phyloP scores from a whole-genome alignment of 1,140 invertebrate genomes.

The Ceratina australensis region DNA sequence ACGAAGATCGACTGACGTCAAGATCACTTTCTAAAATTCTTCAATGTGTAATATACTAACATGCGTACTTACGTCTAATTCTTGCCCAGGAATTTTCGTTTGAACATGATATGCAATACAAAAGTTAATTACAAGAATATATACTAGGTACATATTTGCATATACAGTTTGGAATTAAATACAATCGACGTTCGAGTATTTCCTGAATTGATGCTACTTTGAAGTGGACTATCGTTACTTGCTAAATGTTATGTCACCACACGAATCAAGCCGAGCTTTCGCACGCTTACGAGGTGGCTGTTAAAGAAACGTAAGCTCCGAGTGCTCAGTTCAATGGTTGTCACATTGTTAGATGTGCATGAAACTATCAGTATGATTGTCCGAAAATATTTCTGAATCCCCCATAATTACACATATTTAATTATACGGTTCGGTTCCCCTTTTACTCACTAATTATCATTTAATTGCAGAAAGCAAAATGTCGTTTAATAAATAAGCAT shows the following conservation, averaged over 20 bases:
- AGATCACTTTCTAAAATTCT: too few species aligned
- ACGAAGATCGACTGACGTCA: neutral
- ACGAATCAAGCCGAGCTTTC: slow-evolving; percentile 72
- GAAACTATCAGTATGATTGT: slow-evolving; percentile 37
- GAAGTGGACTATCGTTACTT: slow-evolving; percentile 17
- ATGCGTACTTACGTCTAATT: too few species aligned
- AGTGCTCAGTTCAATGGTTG: slow-evolving; percentile 52
- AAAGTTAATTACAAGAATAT: neutral
- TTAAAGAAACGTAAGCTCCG: slow-evolving; percentile 43
- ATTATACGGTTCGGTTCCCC: neutral
- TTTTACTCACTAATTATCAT: neutral
- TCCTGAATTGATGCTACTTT: too few species aligned
- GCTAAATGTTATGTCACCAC: slow-evolving; percentile 42
- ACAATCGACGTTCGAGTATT: too few species aligned
- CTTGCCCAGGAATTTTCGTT: too few species aligned
- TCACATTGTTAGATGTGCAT: slow-evolving; percentile 55
- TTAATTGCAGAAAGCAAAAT: too few species aligned
- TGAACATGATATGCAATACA: too few species aligned
- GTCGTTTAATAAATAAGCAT: neutral
- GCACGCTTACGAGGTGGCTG: slow-evolving; percentile 74
- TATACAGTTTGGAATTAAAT: too few species aligned
- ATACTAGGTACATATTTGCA: too few species aligned
- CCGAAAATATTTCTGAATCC: neutral
- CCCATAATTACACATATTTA: neutral
- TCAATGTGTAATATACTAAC: too few species aligned